A percentile compares a stretch with the other conserved stretches of the same genome.
These are phyloP conservation scores for Syngnathus rostellatus DNA, from an alignment of 2,797 vertebrate species.

Conservation along the genomic window DNA sequence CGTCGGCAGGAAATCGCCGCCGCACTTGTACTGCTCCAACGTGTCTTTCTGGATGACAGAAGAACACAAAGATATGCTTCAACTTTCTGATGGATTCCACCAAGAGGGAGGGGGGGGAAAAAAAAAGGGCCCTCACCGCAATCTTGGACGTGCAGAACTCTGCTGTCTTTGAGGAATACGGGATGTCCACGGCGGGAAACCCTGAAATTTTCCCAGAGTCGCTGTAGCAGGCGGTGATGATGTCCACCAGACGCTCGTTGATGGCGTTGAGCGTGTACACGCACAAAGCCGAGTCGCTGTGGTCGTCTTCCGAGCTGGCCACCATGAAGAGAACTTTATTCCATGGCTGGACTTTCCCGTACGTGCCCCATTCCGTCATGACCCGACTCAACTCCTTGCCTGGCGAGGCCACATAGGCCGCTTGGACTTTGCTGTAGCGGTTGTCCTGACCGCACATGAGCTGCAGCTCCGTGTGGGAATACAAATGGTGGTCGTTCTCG, in stretches of 20 bases:
- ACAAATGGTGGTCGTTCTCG: slow-evolving; percentile 79
- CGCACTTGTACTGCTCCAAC: slow-evolving; percentile 54
- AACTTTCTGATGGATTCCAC: no score
- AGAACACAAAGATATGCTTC: not conserved
- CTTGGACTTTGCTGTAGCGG: slow-evolving; percentile 67
- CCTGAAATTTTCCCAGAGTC: slow-evolving; percentile 49
- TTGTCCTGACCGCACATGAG: slow-evolving; percentile 70
- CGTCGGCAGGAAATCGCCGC: slow-evolving; percentile 75
- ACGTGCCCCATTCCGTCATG: slow-evolving; percentile 42
- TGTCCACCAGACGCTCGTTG: slow-evolving; percentile 75
- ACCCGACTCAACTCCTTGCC: slow-evolving; percentile 63
- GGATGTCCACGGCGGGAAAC: slow-evolving; percentile 74
- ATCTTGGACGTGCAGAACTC: slow-evolving; percentile 51
- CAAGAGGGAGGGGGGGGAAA: not conserved
- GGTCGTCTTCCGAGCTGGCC: slow-evolving; percentile 57
- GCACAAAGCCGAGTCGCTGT: slow-evolving; percentile 77
- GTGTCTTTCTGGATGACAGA: slow-evolving; percentile 55
- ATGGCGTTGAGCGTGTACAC: slow-evolving; percentile 79
- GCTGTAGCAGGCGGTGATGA: slow-evolving; percentile 80
- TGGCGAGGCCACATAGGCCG: slow-evolving; percentile 63
- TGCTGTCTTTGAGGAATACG: slow-evolving; percentile 66
- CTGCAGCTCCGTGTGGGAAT: slow-evolving; percentile 91
- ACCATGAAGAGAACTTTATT: slow-evolving; percentile 70
- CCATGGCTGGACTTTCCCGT: slow-evolving; percentile 47
- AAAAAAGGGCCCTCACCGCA: slow-evolving; percentile 28